These are phyloP conservation scores for Venustoraphidia nigricollis DNA, from an alignment of 2,888 invertebrate genomes.

Conservation along the genomic window DNA sequence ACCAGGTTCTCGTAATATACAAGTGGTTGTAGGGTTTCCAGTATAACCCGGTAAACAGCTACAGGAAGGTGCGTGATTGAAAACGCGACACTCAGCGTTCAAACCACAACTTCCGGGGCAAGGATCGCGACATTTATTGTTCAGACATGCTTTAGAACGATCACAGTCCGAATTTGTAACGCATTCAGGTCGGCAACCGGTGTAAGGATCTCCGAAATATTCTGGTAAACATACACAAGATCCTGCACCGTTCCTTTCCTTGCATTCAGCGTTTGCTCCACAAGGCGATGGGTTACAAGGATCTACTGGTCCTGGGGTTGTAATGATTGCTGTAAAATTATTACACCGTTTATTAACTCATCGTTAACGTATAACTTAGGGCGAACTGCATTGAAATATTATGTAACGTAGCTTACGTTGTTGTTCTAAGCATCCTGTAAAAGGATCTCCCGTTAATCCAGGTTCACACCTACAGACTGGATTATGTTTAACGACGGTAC, in stretches of 20 bases:
- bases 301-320: slow-evolving; percentile 28
- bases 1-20: slow-evolving; percentile 24
- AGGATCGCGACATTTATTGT: slow-evolving; percentile 46
- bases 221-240: slow-evolving; percentile 46
- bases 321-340: slow-evolving; percentile 24
- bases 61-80: slow-evolving; percentile 52
- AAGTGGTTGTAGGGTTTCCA: slow-evolving; percentile 41
- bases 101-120: slow-evolving; percentile 42
- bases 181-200: slow-evolving; percentile 53
- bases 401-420: slow-evolving; percentile 33
- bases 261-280: slow-evolving; percentile 49
- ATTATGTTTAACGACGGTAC: slow-evolving; percentile 60
- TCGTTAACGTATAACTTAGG: background rate
- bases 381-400: background rate
- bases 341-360: background rate
- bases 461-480: slow-evolving; percentile 60
- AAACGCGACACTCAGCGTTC: slow-evolving; percentile 40
- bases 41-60: slow-evolving; percentile 41
- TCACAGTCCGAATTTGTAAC: slow-evolving; percentile 48
- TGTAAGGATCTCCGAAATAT: slow-evolving; percentile 48
- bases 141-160: slow-evolving; percentile 44
- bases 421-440: slow-evolving; percentile 39
- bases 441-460: slow-evolving; percentile 54
- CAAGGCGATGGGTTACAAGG: slow-evolving; percentile 52
- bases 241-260: slow-evolving; percentile 44